Conservation (phyloP, 2,113 vertebrate species). For the Anseranas semipalmata region DNA sequence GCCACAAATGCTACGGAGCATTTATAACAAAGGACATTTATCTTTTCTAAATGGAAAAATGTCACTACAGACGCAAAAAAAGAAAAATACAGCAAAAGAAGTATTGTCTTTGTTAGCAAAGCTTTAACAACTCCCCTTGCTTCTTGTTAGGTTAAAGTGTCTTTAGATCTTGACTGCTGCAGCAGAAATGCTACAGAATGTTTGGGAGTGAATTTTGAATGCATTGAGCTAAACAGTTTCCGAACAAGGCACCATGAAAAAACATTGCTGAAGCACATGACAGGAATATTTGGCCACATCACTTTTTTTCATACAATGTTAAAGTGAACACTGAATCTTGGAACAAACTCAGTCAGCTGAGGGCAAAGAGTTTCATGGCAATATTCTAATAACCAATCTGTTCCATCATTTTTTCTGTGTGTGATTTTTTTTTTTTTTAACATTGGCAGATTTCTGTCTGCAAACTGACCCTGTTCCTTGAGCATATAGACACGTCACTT, state of each 20-base stretch:
- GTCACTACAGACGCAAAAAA: neutral
- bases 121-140: neutral
- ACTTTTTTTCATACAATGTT: neutral
- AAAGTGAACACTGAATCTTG: slow-evolving; percentile 2
- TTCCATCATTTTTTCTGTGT: neutral
- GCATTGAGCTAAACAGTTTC: neutral
- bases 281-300: neutral
- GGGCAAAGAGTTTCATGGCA: neutral
- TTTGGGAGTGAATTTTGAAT: neutral
- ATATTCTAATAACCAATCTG: neutral
- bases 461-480: neutral
- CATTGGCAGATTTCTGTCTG: neutral
- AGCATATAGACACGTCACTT: neutral
- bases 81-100: neutral
- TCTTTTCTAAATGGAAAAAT: neutral
- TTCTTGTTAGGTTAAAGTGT: neutral
- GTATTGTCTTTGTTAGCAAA: neutral
- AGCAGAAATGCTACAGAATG: neutral
- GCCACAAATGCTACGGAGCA: neutral
- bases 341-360: neutral
- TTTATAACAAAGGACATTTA: neutral
- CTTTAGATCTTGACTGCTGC: neutral
- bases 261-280: neutral
- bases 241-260: neutral
- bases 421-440: no score